Conservation (phyloP, 1,140 invertebrate species). For the Aphidius gifuensis region DNA sequence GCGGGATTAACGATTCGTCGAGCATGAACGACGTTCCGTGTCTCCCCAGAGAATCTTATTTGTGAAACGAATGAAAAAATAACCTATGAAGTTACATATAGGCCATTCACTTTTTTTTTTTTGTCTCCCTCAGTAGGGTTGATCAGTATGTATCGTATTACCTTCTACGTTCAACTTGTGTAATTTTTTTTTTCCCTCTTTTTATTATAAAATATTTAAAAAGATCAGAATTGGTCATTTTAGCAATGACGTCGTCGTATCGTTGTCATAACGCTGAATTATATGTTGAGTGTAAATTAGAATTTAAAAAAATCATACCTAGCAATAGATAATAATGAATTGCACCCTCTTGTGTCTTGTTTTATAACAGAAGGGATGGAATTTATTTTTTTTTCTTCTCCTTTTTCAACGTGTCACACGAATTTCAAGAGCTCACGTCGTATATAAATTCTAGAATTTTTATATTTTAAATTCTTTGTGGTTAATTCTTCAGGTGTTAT, state of each 20-base stretch:
- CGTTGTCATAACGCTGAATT: neutral
- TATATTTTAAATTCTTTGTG: too few relatives aligned
- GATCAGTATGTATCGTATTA: too few relatives aligned
- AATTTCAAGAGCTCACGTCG: too few relatives aligned
- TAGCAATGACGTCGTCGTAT: neutral
- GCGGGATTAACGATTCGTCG: slow-evolving; percentile 24
- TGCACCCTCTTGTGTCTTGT: too few relatives aligned
- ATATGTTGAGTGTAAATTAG: neutral
- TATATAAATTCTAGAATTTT: too few relatives aligned
- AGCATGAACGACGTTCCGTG: slow-evolving; percentile 7
- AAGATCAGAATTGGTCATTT: slow-evolving; percentile 18
- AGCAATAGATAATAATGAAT: neutral
- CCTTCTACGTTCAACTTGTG: too few relatives aligned
- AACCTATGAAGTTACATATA: neutral
- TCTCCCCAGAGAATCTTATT: slow-evolving; percentile 17
- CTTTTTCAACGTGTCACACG: too few relatives aligned
- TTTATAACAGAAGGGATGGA: too few relatives aligned
- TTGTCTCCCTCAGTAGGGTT: too few relatives aligned
- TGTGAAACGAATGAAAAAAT: slow-evolving; percentile 8
- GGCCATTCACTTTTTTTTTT: neutral
- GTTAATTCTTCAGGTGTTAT: too few relatives aligned
- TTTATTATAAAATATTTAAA: slow-evolving; percentile 20
- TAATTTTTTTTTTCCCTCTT: too few relatives aligned
- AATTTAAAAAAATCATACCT: neutral
- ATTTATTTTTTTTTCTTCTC: too few relatives aligned